Conservation (phyloP, 2,113 vertebrate species). For the Struthio camelus region DNA sequence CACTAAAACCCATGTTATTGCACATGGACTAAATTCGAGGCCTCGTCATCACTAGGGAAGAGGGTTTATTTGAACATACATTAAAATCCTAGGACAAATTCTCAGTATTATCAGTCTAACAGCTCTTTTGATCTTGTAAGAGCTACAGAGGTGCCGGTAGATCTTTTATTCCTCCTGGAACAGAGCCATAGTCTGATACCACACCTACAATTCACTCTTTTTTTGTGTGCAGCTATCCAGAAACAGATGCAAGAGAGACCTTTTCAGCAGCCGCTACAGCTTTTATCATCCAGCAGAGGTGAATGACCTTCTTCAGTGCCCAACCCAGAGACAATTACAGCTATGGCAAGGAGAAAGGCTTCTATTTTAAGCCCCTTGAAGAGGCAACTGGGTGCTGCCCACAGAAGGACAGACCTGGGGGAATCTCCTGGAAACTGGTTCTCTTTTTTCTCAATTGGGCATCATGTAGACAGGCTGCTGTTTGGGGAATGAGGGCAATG, state of each 20-base stretch:
- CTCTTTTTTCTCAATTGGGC: not conserved
- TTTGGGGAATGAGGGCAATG: not conserved
- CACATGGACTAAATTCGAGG: not conserved
- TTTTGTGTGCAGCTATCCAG: not conserved
- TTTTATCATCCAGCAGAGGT: not conserved
- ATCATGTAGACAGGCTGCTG: not conserved
- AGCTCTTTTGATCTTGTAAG: conserved; percentile 21
- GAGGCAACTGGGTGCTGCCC: not conserved
- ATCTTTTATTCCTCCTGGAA: conserved; percentile 29
- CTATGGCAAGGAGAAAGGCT: not conserved
- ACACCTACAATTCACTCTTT: not conserved
- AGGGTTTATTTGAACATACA: not conserved
- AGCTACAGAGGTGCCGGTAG: not conserved
- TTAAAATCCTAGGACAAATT: conserved; percentile 6
- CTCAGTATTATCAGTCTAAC: not conserved
- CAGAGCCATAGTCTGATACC: not conserved
- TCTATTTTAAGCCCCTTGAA: conserved; percentile 25
- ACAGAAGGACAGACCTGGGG: not conserved
- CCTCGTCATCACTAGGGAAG: not conserved
- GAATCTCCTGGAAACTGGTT: not conserved
- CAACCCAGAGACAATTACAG: not conserved
- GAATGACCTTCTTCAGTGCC: not conserved
- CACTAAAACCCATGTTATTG: not conserved
- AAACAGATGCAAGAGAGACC: not conserved
- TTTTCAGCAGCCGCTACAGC: not conserved